These are phyloP conservation scores for Corvus cornix DNA, from an alignment of 2,113 vertebrate genomes.

Conservation along the genomic window DNA sequence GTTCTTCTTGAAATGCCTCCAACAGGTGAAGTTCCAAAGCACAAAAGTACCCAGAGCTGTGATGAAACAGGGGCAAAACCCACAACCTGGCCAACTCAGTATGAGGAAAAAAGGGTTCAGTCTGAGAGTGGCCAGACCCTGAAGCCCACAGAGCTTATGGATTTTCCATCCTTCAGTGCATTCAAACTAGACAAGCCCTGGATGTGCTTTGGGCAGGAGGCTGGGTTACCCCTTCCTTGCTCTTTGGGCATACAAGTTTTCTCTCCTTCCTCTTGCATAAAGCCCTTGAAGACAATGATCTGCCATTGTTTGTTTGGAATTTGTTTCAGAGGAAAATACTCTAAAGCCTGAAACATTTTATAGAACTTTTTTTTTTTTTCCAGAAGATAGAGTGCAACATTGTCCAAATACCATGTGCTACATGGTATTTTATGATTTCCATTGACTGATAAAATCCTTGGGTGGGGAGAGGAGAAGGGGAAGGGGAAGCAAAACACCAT, in stretches of 20 bases:
- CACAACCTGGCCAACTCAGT: background rate
- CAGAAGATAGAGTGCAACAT: background rate
- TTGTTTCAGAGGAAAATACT: background rate
- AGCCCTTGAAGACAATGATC: background rate
- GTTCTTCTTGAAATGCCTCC: background rate
- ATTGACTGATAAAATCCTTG: background rate
- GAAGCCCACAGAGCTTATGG: background rate
- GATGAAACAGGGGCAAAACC: background rate
- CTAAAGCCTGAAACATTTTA: background rate
- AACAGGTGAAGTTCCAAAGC: background rate
- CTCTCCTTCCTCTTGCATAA: background rate
- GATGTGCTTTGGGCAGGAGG: background rate
- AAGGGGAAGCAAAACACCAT: background rate
- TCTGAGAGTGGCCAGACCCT: background rate
- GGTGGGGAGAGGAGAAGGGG: background rate
- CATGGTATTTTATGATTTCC: background rate
- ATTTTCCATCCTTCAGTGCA: background rate
- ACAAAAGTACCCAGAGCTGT: rapidly evolving
- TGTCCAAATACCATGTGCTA: background rate
- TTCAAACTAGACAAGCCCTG: background rate
- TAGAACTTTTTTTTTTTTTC: no score
- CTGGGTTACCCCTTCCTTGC: background rate
- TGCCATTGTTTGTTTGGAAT: background rate
- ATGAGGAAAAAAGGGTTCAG: background rate
- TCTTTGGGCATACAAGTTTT: background rate